Evolutionary conservation across 1,140 invertebrate species (phyloP).

Genomic region (Conus ventricosus): DNA sequence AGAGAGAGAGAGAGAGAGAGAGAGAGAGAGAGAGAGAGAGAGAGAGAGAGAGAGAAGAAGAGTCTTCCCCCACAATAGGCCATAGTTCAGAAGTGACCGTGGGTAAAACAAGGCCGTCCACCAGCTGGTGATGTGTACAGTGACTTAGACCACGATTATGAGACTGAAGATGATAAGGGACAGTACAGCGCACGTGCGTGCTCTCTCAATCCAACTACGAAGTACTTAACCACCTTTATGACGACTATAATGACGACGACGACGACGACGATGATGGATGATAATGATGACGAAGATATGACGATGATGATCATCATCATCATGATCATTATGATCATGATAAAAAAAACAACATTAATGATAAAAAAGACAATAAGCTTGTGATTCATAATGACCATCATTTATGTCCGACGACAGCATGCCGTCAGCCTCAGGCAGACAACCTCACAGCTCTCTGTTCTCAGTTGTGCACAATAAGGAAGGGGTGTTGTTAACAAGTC

Average conservation of each 20-base stretch:
- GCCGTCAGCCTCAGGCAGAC: no score
- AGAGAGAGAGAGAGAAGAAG: conserved; percentile 19
- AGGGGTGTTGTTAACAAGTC: no score
- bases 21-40: not conserved
- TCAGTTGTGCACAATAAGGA: no score
- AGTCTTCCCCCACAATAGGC: not conserved
- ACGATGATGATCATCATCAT: no score
- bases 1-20: conserved; percentile 13
- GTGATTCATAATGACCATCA: no score
- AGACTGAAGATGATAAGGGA: not conserved
- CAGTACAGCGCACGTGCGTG: not conserved
- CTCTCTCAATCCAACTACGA: no score
- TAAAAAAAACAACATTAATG: not conserved
- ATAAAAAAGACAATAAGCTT: not conserved
- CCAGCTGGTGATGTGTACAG: not conserved
- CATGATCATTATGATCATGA: no score
- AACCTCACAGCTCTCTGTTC: no score
- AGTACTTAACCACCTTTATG: not conserved
- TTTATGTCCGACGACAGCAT: no score
- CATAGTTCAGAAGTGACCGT: not conserved
- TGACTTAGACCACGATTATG: not conserved
- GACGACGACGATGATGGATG: conserved; percentile 5
- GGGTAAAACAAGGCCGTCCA: no score
- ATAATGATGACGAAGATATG: not conserved
- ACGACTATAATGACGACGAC: not conserved